Evolutionary conservation across 2,113 vertebrate species (phyloP), one percentile per base, ranked within the genome.

Genomic region (Sander vitreus): DNA sequence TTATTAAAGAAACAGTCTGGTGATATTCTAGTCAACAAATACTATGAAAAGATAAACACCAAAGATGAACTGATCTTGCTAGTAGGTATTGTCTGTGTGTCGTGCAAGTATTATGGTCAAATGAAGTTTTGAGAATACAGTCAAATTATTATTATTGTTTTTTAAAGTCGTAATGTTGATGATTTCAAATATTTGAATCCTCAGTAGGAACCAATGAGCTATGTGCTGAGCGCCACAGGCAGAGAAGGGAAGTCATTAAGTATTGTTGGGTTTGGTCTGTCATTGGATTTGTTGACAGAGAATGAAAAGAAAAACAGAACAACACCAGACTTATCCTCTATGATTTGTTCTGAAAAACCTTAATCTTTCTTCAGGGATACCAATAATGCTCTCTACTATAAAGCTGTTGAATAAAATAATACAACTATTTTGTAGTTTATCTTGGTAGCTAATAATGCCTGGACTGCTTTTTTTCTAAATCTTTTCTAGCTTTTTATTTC

Each of bases 201-300:
- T 51, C 59, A 48, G 36, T 33, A 4, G 33, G 23, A 71, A 18
- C 48, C 50, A 60, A n/a, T 73, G 57, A 14, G 23, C 71, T 73
- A 30, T 33, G 43, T n/a, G 55, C 55, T 21, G 27, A 36, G 54
- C 18, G 36, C 69, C 54, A 27, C n/a, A 8, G 54, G 16, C 39
- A 72, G 54, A 50, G 4, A 67, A 50, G 4, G 6, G 13, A 70
- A 23, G 57, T 11, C 13, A 30, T n/a, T 48, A 60, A 33, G 23
- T 21, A 33, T 33, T 14, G 19, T 11, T 50, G 19, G 70, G 39
- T 25, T 74, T 75, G 15, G 30, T 53, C 30, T 36, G 51, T 63
- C 14, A 6, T 71, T 2, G 12, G 53, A 33, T 33, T 33, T 60
- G 45, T 55, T 64, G 30, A 78, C n/a, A 12, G 23, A 45, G 12